A percentile compares a stretch with the other conserved stretches of the same genome.
Conservation (phyloP, 2,797 vertebrate species). For the Ceyx erithaca region DNA sequence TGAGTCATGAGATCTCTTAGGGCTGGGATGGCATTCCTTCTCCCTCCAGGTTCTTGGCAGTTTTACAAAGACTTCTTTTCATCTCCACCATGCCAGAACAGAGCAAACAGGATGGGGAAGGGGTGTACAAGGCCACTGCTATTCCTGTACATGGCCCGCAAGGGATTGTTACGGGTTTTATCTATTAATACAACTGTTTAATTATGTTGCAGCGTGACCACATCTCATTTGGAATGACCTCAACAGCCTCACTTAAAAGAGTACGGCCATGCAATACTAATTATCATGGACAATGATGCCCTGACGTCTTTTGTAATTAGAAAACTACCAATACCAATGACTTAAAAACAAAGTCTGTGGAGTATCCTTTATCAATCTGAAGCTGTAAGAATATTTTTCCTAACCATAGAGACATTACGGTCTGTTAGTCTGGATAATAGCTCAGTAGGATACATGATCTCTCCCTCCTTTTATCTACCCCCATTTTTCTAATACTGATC, state of each 20-base stretch:
- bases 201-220: background rate
- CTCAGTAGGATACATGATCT: fast-evolving
- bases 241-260: background rate
- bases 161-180: background rate
- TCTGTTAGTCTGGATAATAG: background rate
- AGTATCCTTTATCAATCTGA: background rate
- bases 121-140: background rate
- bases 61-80: background rate
- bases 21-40: background rate
- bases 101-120: background rate
- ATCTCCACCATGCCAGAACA: fast-evolving
- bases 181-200: background rate
- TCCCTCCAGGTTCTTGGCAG: background rate
- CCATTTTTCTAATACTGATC: background rate
- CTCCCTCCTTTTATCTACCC: background rate
- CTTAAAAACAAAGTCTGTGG: background rate
- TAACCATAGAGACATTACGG: fast-evolving
- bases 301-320: background rate
- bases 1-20: conserved; percentile 34
- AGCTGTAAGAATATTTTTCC: background rate
- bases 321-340: background rate
- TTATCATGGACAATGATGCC: fast-evolving
- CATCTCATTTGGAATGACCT: background rate
- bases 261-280: background rate
- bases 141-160: background rate